Evolutionary conservation across 2,888 invertebrate genomes (phyloP).

Genomic region (Toxonevra muliebris): DNA sequence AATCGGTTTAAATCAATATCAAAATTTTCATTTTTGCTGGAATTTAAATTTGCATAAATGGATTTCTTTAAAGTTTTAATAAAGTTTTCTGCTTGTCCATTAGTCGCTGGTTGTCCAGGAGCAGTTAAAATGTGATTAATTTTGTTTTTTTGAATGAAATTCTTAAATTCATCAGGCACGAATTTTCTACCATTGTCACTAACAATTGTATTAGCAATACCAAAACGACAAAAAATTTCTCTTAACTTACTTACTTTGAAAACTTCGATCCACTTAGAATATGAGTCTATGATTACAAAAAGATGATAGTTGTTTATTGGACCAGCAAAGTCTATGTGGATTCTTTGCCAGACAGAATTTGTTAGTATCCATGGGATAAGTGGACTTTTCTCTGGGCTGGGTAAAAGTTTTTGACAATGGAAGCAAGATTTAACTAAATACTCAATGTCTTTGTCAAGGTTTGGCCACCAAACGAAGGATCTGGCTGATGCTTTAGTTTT

Average conservation of each 20-base stretch:
- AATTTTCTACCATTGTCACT: slow-evolving; percentile 9
- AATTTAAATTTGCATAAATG: slow-evolving; percentile 2
- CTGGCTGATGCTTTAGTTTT: slow-evolving; percentile 35
- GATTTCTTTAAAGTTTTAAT: slow-evolving; percentile 7
- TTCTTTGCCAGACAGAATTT: slow-evolving; percentile 30
- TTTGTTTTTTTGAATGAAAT: slow-evolving; percentile 14
- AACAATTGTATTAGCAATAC: neutral
- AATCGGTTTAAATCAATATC: slow-evolving; percentile 10
- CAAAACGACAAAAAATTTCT: slow-evolving; percentile 7
- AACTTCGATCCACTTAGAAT: slow-evolving; percentile 5
- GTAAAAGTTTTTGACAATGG: slow-evolving; percentile 32
- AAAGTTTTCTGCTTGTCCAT: slow-evolving; percentile 12
- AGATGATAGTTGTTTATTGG: slow-evolving; percentile 2
- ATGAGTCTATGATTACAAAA: slow-evolving; percentile 3
- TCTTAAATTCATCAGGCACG: slow-evolving; percentile 29
- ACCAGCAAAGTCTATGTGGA: slow-evolving; percentile 13
- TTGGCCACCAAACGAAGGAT: slow-evolving; percentile 39
- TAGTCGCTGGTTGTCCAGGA: slow-evolving; percentile 4
- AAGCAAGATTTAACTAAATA: slow-evolving; percentile 28
- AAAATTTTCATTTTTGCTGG: slow-evolving; percentile 6
- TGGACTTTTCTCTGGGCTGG: slow-evolving; percentile 33
- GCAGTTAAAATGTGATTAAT: slow-evolving; percentile 11
- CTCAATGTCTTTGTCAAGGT: slow-evolving; percentile 32
- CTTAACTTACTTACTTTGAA: neutral
- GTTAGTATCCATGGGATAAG: slow-evolving; percentile 36